phyloP scores from a whole-genome alignment of 30 jellyfish, hydroid and myxozoan species.

The Hydractinia symbiolongicarpus region DNA sequence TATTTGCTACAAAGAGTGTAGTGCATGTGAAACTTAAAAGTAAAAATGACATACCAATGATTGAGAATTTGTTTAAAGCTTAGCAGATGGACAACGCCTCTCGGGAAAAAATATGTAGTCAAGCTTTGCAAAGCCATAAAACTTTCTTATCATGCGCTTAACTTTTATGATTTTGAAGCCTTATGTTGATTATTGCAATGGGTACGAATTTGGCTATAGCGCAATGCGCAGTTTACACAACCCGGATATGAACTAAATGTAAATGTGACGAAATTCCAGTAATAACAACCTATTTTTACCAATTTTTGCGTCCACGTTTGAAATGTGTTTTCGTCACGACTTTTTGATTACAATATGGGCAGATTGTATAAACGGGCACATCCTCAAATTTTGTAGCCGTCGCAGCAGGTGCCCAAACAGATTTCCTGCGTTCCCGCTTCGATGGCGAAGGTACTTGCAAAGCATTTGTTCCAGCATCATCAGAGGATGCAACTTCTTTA shows the following conservation, averaged over 20 bases:
- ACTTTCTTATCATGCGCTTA: too few species aligned
- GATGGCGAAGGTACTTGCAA: neutral
- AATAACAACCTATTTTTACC: neutral
- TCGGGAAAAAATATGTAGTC: too few species aligned
- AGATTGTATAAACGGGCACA: conserved; percentile 66
- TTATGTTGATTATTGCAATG: neutral
- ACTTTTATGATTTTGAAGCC: too few species aligned
- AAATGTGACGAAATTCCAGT: neutral
- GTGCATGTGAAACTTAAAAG: too few species aligned
- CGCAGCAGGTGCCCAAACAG: conserved; percentile 65
- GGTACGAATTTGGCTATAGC: neutral
- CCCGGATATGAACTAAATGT: neutral
- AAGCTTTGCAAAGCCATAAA: too few species aligned
- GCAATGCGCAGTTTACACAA: neutral
- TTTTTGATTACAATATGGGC: conserved; percentile 67
- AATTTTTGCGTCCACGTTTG: conserved; percentile 45
- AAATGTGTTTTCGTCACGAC: conserved; percentile 64
- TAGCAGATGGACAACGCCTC: too few species aligned
- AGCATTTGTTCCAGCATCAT: neutral
- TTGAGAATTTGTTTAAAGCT: too few species aligned
- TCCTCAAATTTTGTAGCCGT: conserved; percentile 61
- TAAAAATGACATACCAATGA: too few species aligned
- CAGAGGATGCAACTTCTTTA: too few species aligned
- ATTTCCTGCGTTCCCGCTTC: conserved; percentile 15
- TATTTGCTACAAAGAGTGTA: too few species aligned